Conservation (phyloP, 2,888 invertebrate genomes). For the Osedax fenrisi region DNA sequence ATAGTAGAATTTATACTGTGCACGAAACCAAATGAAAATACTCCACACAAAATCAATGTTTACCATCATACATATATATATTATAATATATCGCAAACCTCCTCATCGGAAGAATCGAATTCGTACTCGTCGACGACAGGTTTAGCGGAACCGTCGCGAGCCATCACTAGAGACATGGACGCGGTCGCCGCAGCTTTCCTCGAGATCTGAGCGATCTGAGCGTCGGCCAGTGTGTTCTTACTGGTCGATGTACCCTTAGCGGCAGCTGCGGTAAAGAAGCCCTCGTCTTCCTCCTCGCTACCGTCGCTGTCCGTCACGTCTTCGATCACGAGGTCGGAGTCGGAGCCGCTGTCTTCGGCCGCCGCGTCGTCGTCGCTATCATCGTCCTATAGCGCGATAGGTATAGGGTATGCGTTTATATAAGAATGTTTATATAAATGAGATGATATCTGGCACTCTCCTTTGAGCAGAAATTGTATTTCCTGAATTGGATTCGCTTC, state of each 20-base stretch:
- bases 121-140: constrained; percentile 61
- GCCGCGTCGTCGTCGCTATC: constrained; percentile 23
- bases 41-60: too few species aligned
- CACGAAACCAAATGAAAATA: too few species aligned
- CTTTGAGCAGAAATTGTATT: too few species aligned
- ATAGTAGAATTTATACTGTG: too few species aligned
- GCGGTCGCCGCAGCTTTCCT: neutral
- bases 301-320: constrained; percentile 26
- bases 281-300: constrained; percentile 13
- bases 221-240: neutral
- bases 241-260: too few species aligned
- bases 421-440: too few species aligned
- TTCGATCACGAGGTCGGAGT: constrained; percentile 27
- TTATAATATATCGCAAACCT: too few species aligned
- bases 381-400: constrained; percentile 20
- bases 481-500: too few species aligned
- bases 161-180: neutral
- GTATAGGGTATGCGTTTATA: neutral
- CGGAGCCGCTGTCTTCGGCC: constrained; percentile 12
- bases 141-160: neutral
- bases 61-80: too few species aligned
- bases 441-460: too few species aligned
- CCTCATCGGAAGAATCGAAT: constrained; percentile 82
- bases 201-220: too few species aligned
- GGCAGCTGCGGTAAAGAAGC: too few species aligned